Evolutionary conservation across 2,797 vertebrate species (phyloP).

Genomic region (Oophaga sylvatica): DNA sequence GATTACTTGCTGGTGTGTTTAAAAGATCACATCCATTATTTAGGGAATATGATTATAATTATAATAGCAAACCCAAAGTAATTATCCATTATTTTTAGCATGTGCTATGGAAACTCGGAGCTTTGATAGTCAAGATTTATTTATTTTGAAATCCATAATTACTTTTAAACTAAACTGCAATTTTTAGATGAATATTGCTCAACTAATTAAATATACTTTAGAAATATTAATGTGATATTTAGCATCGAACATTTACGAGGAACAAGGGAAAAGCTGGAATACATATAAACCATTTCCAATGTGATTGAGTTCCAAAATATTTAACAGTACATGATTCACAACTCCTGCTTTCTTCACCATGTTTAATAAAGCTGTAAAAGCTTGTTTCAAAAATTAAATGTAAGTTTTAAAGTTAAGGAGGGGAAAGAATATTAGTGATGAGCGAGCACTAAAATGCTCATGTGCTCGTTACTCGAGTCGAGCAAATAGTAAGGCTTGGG

Average conservation of each 20-base stretch:
- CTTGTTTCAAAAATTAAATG: no score
- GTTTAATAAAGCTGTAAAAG: no score
- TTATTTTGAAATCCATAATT: slow-evolving; percentile 81
- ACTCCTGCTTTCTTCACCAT: no score
- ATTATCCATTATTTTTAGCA: slow-evolving; percentile 77
- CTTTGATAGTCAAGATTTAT: slow-evolving; percentile 75
- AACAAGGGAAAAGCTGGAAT: background rate
- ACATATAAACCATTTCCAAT: background rate
- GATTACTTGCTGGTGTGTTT: slow-evolving; percentile 75
- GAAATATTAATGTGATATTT: slow-evolving; percentile 35
- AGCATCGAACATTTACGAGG: background rate
- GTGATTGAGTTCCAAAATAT: background rate
- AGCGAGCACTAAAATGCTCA: no score
- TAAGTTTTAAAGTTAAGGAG: no score
- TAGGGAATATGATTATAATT: slow-evolving; percentile 79
- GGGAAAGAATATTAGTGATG: no score
- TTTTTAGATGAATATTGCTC: slow-evolving; percentile 78
- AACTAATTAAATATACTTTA: slow-evolving; percentile 36
- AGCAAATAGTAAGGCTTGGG: no score
- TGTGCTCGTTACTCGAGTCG: no score
- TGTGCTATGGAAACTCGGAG: slow-evolving; percentile 77
- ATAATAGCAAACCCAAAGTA: slow-evolving; percentile 77
- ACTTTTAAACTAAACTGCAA: slow-evolving; percentile 84
- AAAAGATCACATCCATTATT: slow-evolving; percentile 79
- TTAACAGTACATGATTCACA: background rate